These are phyloP conservation scores for Monomorium pharaonis DNA, from an alignment of 1,140 invertebrate species.

Conservation along the genomic window DNA sequence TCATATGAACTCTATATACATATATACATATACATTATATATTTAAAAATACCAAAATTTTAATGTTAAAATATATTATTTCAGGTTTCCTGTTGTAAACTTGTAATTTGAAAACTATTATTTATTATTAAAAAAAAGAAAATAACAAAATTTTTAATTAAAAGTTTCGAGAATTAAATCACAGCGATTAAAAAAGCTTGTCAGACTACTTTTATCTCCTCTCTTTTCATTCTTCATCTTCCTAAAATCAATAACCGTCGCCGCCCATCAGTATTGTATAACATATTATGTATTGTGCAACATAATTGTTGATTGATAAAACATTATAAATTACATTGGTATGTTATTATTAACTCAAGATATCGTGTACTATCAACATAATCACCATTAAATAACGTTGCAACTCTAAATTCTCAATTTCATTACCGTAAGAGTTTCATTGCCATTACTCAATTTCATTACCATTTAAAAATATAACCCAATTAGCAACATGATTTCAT, in stretches of 20 bases:
- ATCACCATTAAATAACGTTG: neutral
- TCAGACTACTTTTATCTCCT: slow-evolving; percentile 74
- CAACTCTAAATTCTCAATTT: neutral
- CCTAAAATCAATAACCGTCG: slow-evolving; percentile 82
- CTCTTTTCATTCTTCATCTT: slow-evolving; percentile 70
- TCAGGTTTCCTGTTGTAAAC: neutral
- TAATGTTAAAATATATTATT: neutral
- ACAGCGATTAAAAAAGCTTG: slow-evolving; percentile 72
- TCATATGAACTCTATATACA: neutral
- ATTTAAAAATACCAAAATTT: neutral
- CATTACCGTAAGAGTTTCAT: too few relatives aligned
- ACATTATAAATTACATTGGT: slow-evolving; percentile 8
- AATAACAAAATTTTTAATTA: slow-evolving; percentile 30
- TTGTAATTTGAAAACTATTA: neutral
- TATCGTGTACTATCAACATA: neutral
- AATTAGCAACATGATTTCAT: too few relatives aligned
- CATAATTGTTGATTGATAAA: slow-evolving; percentile 62
- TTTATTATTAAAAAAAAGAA: neutral
- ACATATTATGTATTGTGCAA: slow-evolving; percentile 66
- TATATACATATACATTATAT: too few relatives aligned
- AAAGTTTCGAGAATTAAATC: slow-evolving; percentile 59
- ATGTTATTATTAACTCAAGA: neutral
- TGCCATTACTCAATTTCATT: neutral
- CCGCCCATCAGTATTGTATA: slow-evolving; percentile 68
- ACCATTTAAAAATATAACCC: too few relatives aligned